phyloP scores from a whole-genome alignment of 2,797 vertebrate genomes.

The Vireo griseus region DNA sequence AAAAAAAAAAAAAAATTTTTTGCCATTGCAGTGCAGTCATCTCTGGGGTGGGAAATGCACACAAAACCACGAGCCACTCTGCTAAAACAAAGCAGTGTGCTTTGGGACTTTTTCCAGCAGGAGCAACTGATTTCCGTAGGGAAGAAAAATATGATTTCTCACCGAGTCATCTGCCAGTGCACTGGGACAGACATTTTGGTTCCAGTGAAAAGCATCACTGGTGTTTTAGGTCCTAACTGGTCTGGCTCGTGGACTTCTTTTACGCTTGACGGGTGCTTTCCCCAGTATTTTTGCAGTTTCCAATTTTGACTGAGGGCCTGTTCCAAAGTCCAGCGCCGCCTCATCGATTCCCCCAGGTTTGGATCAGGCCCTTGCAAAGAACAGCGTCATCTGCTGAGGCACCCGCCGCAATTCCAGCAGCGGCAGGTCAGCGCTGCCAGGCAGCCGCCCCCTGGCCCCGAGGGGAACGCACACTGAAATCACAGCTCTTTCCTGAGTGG shows the following conservation, averaged over 20 bases:
- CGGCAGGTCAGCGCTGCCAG: not conserved
- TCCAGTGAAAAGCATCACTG: not conserved
- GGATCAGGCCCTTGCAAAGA: not conserved
- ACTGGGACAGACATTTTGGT: not conserved
- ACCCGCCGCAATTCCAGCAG: not conserved
- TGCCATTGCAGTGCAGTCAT: not conserved
- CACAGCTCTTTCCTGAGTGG: not conserved
- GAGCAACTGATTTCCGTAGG: not conserved
- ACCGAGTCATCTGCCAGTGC: not conserved
- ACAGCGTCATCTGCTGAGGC: not conserved
- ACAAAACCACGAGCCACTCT: rapidly evolving
- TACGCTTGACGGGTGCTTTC: not conserved
- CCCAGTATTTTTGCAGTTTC: not conserved
- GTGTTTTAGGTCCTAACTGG: not conserved
- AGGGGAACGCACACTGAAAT: not conserved
- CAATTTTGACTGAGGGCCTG: not conserved
- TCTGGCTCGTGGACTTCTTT: not conserved
- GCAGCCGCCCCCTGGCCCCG: not conserved
- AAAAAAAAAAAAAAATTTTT: not conserved
- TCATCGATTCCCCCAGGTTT: not conserved
- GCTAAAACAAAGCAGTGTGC: not conserved
- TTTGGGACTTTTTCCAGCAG: not conserved
- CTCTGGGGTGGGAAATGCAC: not conserved
- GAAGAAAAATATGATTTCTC: not conserved
- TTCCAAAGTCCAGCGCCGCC: not conserved